These are phyloP conservation scores for Trachurus trachurus DNA, from an alignment of 2,797 vertebrate species.

Conservation along the genomic window DNA sequence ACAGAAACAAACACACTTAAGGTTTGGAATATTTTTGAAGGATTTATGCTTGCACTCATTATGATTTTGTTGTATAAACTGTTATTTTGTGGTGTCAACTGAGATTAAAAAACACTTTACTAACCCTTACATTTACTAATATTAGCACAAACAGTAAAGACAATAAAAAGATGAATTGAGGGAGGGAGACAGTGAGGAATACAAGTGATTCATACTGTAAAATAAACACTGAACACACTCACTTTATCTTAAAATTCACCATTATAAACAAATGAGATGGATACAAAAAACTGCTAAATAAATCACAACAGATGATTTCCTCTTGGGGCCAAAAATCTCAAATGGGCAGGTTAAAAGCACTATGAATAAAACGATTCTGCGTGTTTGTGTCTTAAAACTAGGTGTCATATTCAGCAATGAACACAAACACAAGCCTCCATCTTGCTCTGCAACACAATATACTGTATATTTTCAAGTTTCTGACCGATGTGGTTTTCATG, in stretches of 20 bases:
- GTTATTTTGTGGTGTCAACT: conserved; percentile 2
- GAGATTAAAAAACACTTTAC: background rate
- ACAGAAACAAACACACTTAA: conserved; percentile 26
- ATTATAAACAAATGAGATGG: background rate
- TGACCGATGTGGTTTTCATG: no score
- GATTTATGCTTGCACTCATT: background rate
- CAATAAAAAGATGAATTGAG: conserved; percentile 12
- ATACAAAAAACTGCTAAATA: conserved; percentile 26
- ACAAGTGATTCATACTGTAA: background rate
- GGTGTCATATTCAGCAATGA: conserved; percentile 7
- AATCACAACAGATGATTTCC: conserved; percentile 22
- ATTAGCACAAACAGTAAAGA: background rate
- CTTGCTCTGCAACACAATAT: no score
- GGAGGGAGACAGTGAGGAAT: background rate
- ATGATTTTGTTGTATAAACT: background rate
- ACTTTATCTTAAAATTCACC: conserved; percentile 9
- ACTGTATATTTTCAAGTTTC: no score
- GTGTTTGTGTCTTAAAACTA: conserved; percentile 18
- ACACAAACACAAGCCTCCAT: background rate
- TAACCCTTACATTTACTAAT: background rate
- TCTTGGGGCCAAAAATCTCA: background rate
- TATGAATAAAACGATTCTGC: background rate
- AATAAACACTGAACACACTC: conserved; percentile 14
- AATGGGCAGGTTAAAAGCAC: conserved; percentile 23
- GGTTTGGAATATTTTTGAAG: conserved; percentile 31